phyloP scores from a whole-genome alignment of 1,140 invertebrate species.

The Macrobrachium nipponense region DNA sequence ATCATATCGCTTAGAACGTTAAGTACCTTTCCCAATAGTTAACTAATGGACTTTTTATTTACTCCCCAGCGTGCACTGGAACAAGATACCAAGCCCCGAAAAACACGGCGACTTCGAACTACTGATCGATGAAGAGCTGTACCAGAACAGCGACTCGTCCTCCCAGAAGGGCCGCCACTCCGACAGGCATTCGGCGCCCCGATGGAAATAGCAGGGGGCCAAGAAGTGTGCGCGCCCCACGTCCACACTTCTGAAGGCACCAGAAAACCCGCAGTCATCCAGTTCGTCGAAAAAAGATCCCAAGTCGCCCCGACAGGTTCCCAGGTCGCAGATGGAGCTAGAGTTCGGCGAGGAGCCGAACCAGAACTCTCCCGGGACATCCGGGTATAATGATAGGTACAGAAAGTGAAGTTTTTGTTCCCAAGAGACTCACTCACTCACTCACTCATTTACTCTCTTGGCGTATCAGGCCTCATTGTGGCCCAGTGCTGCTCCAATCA shows the following conservation, averaged over 20 bases:
- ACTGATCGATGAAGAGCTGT: constrained; percentile 81
- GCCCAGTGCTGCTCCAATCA: too few relatives aligned
- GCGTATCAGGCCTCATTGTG: too few relatives aligned
- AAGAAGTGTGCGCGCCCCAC: constrained; percentile 43
- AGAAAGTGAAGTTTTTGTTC: too few relatives aligned
- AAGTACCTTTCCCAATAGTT: too few relatives aligned
- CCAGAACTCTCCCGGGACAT: not conserved
- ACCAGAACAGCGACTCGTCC: constrained; percentile 53
- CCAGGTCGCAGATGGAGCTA: constrained; percentile 39
- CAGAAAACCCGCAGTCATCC: not conserved
- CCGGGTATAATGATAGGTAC: not conserved
- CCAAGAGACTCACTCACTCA: too few relatives aligned
- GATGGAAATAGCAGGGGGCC: constrained; percentile 48
- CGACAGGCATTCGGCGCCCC: constrained; percentile 48
- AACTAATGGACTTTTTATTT: not conserved
- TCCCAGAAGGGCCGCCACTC: constrained; percentile 34
- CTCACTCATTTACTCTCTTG: too few relatives aligned
- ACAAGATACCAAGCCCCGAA: constrained; percentile 84
- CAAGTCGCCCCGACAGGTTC: not conserved
- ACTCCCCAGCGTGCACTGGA: constrained; percentile 82
- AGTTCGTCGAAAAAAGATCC: not conserved
- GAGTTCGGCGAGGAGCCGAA: constrained; percentile 17
- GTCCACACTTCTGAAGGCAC: constrained; percentile 39
- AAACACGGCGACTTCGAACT: constrained; percentile 90
- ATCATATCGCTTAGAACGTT: too few relatives aligned